Conservation (phyloP, 1,140 invertebrate species). For the Oncopodura yosiiana region DNA sequence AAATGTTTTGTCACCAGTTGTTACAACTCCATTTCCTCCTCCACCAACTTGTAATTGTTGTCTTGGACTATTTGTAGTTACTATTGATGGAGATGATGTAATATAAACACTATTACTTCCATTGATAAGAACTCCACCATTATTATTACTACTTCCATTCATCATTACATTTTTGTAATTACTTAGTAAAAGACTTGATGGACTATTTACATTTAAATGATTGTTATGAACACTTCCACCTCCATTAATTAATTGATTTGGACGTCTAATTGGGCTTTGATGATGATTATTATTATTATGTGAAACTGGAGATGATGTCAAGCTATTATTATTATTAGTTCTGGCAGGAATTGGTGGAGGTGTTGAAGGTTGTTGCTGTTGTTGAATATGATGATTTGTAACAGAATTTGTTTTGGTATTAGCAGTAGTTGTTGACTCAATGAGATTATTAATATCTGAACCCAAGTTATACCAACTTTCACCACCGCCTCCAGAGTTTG, state of each 20-base stretch:
- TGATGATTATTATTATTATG: too few species aligned
- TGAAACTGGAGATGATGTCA: too few species aligned
- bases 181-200: background rate
- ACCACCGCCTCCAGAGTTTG: constrained; percentile 55
- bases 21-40: too few species aligned
- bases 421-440: constrained; percentile 1
- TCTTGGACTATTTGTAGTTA: background rate
- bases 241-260: background rate
- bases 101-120: constrained; percentile 6
- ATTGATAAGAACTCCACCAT: background rate
- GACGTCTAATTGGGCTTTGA: too few species aligned
- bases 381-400: too few species aligned
- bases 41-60: background rate
- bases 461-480: constrained; percentile 56
- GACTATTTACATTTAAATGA: background rate
- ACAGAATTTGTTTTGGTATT: constrained; percentile 38
- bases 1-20: constrained; percentile 17
- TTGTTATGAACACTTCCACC: background rate
- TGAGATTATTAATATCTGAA: constrained; percentile 37
- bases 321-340: constrained; percentile 4
- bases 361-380: too few species aligned
- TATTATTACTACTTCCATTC: background rate
- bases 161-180: constrained; percentile 2
- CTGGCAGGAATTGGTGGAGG: constrained; percentile 48
- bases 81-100: background rate